Conservation (phyloP, 2,888 invertebrate genomes). For the Platypus cylindrus region DNA sequence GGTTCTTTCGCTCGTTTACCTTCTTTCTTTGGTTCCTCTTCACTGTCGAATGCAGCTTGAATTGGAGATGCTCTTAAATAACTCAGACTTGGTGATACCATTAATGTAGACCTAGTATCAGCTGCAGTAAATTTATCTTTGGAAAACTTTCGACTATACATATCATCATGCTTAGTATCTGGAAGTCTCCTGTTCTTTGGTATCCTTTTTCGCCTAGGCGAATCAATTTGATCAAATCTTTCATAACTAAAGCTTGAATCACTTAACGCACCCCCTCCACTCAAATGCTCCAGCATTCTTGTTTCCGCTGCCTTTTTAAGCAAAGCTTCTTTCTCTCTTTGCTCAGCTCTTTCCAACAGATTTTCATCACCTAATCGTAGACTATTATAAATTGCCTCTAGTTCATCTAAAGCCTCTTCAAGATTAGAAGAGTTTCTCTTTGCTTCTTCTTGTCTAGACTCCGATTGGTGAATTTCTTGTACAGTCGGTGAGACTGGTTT, state of each 20-base stretch:
- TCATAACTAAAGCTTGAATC: constrained; percentile 35
- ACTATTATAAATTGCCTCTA: constrained; percentile 85
- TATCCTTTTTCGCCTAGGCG: constrained; percentile 25
- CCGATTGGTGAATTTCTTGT: constrained; percentile 8
- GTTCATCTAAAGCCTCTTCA: constrained; percentile 77
- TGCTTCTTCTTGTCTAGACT: constrained; percentile 19
- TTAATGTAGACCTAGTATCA: constrained; percentile 32
- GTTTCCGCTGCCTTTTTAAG: constrained; percentile 24
- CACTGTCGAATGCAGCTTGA: constrained; percentile 43
- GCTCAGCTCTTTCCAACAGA: constrained; percentile 65
- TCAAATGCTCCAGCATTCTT: constrained; percentile 19
- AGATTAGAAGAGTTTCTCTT: constrained; percentile 62
- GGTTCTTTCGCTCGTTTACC: constrained; percentile 48
- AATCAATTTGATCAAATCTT: constrained; percentile 29
- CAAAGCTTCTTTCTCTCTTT: constrained; percentile 44
- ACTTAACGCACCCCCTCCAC: constrained; percentile 29
- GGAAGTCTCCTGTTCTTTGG: constrained; percentile 39
- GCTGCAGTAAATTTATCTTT: constrained; percentile 43
- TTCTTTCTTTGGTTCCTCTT: constrained; percentile 20
- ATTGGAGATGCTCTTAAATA: constrained; percentile 60
- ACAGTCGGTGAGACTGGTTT: constrained; percentile 15
- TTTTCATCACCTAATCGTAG: constrained; percentile 75
- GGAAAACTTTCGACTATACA: constrained; percentile 64
- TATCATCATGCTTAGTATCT: constrained; percentile 62
- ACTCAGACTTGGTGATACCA: constrained; percentile 44